These are phyloP conservation scores for Neosilurus hyrtlii DNA, from an alignment of 2,797 vertebrate species.

Conservation along the genomic window DNA sequence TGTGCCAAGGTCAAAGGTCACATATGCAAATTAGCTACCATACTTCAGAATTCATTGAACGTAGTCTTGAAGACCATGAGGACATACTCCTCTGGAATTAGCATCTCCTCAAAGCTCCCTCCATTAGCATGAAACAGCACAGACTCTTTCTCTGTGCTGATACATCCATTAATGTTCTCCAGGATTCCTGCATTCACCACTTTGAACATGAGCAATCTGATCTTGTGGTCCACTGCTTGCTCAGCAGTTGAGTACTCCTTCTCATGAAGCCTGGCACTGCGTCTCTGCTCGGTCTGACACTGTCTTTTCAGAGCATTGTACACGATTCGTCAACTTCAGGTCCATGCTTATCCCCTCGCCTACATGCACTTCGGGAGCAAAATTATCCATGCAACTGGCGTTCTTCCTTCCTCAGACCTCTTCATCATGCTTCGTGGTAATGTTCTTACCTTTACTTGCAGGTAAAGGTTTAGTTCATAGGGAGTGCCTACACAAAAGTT, in stretches of 20 bases:
- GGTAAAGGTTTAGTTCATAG: no score
- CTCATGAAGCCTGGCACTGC: conserved; percentile 90
- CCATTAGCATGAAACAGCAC: conserved; percentile 95
- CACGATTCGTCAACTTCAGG: conserved; percentile 93
- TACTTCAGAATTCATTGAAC: conserved; percentile 84
- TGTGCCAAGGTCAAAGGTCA: no score
- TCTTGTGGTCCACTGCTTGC: conserved; percentile 94
- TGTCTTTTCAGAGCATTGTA: conserved; percentile 96
- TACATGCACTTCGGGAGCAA: conserved; percentile 90
- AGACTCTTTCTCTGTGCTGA: conserved; percentile 96
- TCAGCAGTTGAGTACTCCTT: conserved; percentile 96
- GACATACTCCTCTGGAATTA: conserved; percentile 86
- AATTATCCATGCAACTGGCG: conserved; percentile 50
- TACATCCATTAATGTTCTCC: conserved; percentile 93
- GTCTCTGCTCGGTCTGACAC: conserved; percentile 87
- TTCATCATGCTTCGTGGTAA: no score
- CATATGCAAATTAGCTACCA: no score
- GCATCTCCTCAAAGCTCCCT: conserved; percentile 81
- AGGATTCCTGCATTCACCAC: conserved; percentile 90
- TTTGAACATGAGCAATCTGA: conserved; percentile 92
- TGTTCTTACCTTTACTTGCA: no score
- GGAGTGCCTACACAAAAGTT: no score
- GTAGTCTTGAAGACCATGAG: conserved; percentile 98
- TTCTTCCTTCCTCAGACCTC: no score
- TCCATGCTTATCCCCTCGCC: conserved; percentile 96